A percentile compares a stretch with the other conserved stretches of the same genome.
These are phyloP conservation scores for Manis javanica DNA, from an alignment of 2,797 vertebrate genomes.

Conservation along the genomic window DNA sequence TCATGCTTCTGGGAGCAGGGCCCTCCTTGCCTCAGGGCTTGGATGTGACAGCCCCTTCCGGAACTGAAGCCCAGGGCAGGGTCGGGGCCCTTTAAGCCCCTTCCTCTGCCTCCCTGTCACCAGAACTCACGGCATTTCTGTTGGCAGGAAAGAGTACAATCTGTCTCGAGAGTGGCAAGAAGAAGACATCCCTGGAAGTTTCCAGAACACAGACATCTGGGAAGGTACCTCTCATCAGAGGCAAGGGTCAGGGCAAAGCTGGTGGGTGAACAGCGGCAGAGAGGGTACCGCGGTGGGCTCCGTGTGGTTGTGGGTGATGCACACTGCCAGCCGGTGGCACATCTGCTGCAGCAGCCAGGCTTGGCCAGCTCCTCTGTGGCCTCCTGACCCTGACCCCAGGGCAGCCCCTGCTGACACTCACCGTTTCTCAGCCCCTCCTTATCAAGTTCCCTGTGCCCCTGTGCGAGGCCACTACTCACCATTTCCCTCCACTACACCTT, in stretches of 20 bases:
- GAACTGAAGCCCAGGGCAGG: background rate
- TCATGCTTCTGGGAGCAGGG: background rate
- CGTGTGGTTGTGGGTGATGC: background rate
- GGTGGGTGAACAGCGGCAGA: background rate
- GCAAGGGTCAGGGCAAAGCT: background rate
- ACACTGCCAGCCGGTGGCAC: rapidly evolving
- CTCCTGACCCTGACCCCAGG: background rate
- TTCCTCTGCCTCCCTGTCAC: background rate
- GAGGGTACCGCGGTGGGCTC: background rate
- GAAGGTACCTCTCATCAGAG: slow-evolving; percentile 32
- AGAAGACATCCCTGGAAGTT: background rate
- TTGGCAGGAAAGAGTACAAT: background rate
- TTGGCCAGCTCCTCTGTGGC: background rate
- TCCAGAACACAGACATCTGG: slow-evolving; percentile 11
- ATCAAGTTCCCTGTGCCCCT: background rate
- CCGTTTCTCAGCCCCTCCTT: background rate
- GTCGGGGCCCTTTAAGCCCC: background rate
- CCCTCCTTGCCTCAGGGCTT: background rate
- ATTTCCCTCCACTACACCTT: background rate
- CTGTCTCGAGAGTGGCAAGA: background rate
- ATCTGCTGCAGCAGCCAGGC: no score
- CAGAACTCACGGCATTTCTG: background rate
- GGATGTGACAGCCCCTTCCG: background rate
- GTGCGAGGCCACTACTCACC: rapidly evolving
- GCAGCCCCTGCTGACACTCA: background rate